phyloP scores from a whole-genome alignment of 2,113 vertebrate genomes.

The Dinomys branickii region DNA sequence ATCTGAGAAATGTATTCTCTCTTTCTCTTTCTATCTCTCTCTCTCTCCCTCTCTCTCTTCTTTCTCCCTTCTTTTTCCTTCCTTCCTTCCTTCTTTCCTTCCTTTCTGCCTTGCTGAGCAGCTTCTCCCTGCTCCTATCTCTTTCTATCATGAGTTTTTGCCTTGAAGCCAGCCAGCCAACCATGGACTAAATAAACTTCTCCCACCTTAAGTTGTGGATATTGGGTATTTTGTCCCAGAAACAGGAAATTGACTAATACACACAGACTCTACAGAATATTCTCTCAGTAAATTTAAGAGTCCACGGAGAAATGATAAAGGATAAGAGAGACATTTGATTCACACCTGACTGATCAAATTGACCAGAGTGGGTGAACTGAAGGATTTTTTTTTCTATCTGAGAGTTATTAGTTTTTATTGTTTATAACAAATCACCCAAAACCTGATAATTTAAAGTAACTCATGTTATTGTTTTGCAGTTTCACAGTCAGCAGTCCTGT shows the following conservation, averaged over 20 bases:
- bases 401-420: background rate
- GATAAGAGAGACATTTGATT: background rate
- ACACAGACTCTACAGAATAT: background rate
- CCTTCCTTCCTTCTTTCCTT: no score
- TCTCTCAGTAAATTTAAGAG: background rate
- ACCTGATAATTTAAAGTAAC: background rate
- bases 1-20: background rate
- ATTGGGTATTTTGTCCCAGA: background rate
- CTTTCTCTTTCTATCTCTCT: background rate
- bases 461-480: background rate
- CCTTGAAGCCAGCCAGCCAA: background rate
- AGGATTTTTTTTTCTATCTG: background rate
- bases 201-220: background rate
- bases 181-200: background rate
- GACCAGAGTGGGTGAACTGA: background rate
- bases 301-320: background rate
- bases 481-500: background rate
- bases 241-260: background rate
- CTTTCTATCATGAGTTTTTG: background rate
- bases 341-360: background rate
- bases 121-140: background rate
- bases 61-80: background rate
- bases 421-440: background rate
- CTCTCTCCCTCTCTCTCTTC: no score
- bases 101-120: background rate